Evolutionary conservation across 2,888 invertebrate genomes (phyloP).

Genomic region (Yponomeuta plumbellus): DNA sequence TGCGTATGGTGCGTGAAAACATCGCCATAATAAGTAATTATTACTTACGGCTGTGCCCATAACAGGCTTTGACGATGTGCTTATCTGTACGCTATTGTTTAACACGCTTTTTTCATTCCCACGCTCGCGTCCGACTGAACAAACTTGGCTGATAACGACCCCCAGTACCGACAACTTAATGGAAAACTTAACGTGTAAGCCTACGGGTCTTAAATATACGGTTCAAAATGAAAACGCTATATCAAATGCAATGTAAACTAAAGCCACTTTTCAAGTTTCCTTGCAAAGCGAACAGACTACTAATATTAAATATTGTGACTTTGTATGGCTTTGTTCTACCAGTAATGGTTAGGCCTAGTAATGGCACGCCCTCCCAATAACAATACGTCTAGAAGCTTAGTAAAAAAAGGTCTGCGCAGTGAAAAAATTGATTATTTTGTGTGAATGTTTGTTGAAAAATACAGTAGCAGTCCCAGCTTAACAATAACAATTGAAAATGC

Average conservation of each 20-base stretch:
- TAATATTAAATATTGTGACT: too few relatives aligned
- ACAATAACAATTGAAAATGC: background rate
- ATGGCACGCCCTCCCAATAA: too few relatives aligned
- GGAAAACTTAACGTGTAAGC: conserved; percentile 25
- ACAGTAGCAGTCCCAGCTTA: background rate
- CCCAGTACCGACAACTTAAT: conserved; percentile 28
- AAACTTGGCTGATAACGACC: conserved; percentile 52
- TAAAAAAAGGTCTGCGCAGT: too few relatives aligned
- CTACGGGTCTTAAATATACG: background rate
- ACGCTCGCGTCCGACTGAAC: conserved; percentile 45
- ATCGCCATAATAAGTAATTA: conserved; percentile 55
- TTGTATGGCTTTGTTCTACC: too few relatives aligned
- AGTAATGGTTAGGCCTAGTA: too few relatives aligned
- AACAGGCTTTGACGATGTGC: conserved; percentile 64
- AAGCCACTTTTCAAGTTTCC: background rate
- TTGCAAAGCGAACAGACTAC: background rate
- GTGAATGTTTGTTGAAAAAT: too few relatives aligned
- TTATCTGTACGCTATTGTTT: conserved; percentile 72
- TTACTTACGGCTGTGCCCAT: conserved; percentile 58
- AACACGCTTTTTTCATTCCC: conserved; percentile 72
- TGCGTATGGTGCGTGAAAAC: conserved; percentile 39
- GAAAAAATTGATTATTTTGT: too few relatives aligned
- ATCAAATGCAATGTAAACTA: background rate
- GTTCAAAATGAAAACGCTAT: background rate
- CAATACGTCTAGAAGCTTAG: too few relatives aligned